A percentile compares a stretch with the other conserved stretches of the same genome.
Conservation (phyloP, 2,113 vertebrate species). For the Connochaetes taurinus region DNA sequence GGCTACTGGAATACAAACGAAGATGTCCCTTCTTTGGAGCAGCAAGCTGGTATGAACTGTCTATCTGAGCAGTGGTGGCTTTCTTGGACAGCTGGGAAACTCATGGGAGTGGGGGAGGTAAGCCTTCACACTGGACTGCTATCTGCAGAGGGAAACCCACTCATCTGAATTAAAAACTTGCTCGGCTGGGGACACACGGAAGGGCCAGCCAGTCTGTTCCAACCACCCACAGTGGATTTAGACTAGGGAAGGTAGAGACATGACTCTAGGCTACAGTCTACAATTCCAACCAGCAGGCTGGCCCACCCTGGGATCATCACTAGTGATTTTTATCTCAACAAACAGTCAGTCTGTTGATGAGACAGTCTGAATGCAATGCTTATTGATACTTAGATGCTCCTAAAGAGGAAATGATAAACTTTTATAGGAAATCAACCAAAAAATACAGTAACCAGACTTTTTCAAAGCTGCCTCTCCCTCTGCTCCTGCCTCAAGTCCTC, state of each 20-base stretch:
- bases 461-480: neutral
- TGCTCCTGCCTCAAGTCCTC: neutral
- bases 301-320: neutral
- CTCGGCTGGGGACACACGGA: accelerated
- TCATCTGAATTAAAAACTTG: neutral
- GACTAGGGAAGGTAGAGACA: neutral
- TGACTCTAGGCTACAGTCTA: neutral
- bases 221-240: neutral
- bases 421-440: neutral
- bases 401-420: neutral
- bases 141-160: neutral
- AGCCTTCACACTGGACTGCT: neutral
- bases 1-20: neutral
- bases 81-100: neutral
- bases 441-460: neutral
- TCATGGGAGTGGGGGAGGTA: neutral
- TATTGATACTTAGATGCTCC: neutral
- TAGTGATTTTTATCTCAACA: neutral
- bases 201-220: neutral
- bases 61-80: neutral
- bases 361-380: neutral
- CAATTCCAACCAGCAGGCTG: neutral
- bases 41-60: neutral
- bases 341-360: neutral
- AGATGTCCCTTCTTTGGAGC: neutral